Evolutionary conservation across 2,888 invertebrate genomes (phyloP).

Genomic region (Himalopsyche kuldschensis): DNA sequence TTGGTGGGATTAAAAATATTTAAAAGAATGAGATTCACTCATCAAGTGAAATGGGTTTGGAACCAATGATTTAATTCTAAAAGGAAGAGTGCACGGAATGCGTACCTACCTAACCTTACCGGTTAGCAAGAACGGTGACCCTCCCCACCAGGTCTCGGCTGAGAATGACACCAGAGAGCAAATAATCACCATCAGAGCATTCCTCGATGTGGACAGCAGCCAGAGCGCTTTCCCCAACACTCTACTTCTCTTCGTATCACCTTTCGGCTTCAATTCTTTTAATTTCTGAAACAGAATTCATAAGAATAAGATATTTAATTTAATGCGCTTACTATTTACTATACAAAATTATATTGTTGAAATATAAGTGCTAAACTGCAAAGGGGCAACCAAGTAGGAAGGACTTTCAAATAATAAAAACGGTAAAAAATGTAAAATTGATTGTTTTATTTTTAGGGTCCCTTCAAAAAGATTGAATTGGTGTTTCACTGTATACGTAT

Average conservation of each 20-base stretch:
- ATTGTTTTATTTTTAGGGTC: no score
- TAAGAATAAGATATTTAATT: slow-evolving; percentile 9
- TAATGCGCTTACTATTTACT: neutral
- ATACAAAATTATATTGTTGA: neutral
- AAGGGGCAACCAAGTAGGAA: no score
- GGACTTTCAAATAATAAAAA: no score
- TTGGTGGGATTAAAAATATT: no score
- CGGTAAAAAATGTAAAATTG: no score
- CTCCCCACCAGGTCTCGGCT: slow-evolving; percentile 55
- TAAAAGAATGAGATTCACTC: neutral
- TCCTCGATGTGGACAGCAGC: slow-evolving; percentile 79
- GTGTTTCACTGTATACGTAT: no score
- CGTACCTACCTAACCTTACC: slow-evolving; percentile 64
- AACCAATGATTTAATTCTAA: neutral
- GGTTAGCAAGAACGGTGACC: slow-evolving; percentile 72
- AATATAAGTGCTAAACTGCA: no score
- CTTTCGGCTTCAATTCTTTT: slow-evolving; percentile 65
- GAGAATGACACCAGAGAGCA: slow-evolving; percentile 71
- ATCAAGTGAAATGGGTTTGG: neutral
- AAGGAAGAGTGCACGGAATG: neutral
- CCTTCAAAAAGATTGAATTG: no score
- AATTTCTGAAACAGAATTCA: slow-evolving; percentile 62
- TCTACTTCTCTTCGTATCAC: slow-evolving; percentile 49
- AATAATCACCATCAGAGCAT: slow-evolving; percentile 78
- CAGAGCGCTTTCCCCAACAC: slow-evolving; percentile 66